Conservation (phyloP, 2,113 vertebrate species). For the Marcusenius ussheri region DNA sequence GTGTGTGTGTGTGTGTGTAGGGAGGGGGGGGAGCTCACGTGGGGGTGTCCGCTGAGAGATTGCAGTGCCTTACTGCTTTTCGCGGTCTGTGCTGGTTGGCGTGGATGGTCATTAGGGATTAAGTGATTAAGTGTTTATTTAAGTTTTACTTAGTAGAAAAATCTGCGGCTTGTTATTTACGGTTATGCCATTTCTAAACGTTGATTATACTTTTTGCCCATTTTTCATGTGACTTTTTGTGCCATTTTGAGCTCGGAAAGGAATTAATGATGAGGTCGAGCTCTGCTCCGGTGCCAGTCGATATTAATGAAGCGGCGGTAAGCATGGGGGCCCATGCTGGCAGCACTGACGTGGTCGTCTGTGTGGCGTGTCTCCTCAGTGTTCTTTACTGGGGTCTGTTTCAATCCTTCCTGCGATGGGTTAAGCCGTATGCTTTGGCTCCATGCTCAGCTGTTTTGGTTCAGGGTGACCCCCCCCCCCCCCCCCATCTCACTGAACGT, state of each 20-base stretch:
- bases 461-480: background rate
- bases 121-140: background rate
- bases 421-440: background rate
- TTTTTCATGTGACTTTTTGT: background rate
- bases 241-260: background rate
- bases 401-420: background rate
- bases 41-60: background rate
- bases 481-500: background rate
- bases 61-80: background rate
- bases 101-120: background rate
- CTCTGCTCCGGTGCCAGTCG: background rate
- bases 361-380: background rate
- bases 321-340: background rate
- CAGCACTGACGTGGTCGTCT: background rate
- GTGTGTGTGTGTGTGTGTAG: background rate
- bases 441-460: background rate
- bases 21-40: background rate
- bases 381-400: background rate
- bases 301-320: slow-evolving; percentile 12
- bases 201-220: background rate
- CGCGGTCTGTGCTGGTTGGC: background rate
- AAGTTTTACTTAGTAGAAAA: background rate
- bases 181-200: background rate
- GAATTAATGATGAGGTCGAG: background rate
- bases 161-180: background rate